Base-by-base conservation (phyloP, 2,888 invertebrate species). In the Meandrusa payeni region DNA sequence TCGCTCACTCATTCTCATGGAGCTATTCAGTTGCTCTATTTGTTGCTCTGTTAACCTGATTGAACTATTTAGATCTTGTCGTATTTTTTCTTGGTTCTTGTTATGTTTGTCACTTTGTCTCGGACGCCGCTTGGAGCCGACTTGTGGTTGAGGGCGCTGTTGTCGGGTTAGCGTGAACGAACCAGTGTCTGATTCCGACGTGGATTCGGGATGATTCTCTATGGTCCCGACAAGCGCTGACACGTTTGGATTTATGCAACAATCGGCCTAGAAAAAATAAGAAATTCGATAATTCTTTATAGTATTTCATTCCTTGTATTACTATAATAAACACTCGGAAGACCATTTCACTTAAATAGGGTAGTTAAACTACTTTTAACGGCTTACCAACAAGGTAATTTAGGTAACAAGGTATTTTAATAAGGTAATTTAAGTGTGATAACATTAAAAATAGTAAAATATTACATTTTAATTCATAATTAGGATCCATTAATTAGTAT, bases 221-320 rank as follows among this genome's bases (percentile, higher is more conserved):
- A 88, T 88, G 9, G 88, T 88, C 0, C 88, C 88, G 0, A 88
- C 87, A 2, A 88, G 53, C 0, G 85, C 87, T 37, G 86, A 86
- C 0, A 87, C 81, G 50, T 74, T 77, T 0, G 83, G 73, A 48
- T 80, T 83, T 47, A 81, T 68, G 48, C 88, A 88, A 63, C 88
- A 88, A 6, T 88, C 88, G 1, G 87, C 86, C 88, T 88, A n/a
- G 71, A 0, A 61, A 63, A 27, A 5, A 39, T 12, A 27, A 1
- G 10, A 4, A 27, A 23, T 23, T 23, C n/a, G n/a, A n/a, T n/a
- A n/a, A n/a, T n/a, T n/a, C n/a, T n/a, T n/a, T n/a, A n/a, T n/a
- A n/a, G n/a, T n/a, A n/a, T n/a, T n/a, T n/a, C n/a, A n/a, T n/a
- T n/a, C n/a, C n/a, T n/a, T n/a, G n/a, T n/a, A n/a, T n/a, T n/a